A percentile compares a stretch with the other conserved stretches of the same genome.
Evolutionary conservation across 2,113 vertebrate species (phyloP).

Genomic region (Phrynosoma platyrhinos): DNA sequence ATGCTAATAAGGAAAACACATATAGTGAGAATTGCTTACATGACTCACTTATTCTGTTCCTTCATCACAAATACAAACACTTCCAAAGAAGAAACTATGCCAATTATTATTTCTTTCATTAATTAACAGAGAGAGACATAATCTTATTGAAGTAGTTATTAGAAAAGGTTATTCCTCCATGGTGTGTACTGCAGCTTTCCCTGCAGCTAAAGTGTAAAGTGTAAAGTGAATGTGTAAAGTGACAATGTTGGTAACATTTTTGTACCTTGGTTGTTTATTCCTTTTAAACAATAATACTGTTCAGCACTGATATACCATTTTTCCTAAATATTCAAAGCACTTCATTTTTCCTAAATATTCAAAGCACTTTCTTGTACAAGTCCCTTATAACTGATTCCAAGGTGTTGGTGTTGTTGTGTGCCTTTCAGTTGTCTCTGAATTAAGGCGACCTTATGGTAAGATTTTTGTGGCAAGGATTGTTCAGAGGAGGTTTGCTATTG

Average conservation of each 20-base stretch:
- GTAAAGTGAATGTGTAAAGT: not conserved
- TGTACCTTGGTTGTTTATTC: not conserved
- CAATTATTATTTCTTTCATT: constrained; percentile 19
- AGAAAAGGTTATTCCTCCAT: not conserved
- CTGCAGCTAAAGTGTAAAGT: not conserved
- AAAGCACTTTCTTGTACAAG: not conserved
- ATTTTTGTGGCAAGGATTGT: too few species aligned
- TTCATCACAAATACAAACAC: constrained; percentile 31
- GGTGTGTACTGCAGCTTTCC: not conserved
- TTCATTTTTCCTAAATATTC: not conserved
- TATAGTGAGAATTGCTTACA: not conserved
- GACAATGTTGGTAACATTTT: not conserved
- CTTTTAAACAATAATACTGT: not conserved
- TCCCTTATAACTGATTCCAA: not conserved
- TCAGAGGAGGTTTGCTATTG: too few species aligned
- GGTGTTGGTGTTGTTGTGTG: not conserved
- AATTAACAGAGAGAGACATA: constrained; percentile 11
- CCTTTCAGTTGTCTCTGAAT: too few species aligned
- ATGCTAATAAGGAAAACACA: not conserved
- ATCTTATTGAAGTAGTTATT: constrained; percentile 11
- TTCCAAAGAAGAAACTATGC: constrained; percentile 3
- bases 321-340: not conserved
- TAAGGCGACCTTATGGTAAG: too few species aligned
- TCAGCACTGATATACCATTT: not conserved
- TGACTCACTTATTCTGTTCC: not conserved